Base-by-base conservation (phyloP, 2,888 invertebrate genomes). In the Scaptomyza polygonia region DNA sequence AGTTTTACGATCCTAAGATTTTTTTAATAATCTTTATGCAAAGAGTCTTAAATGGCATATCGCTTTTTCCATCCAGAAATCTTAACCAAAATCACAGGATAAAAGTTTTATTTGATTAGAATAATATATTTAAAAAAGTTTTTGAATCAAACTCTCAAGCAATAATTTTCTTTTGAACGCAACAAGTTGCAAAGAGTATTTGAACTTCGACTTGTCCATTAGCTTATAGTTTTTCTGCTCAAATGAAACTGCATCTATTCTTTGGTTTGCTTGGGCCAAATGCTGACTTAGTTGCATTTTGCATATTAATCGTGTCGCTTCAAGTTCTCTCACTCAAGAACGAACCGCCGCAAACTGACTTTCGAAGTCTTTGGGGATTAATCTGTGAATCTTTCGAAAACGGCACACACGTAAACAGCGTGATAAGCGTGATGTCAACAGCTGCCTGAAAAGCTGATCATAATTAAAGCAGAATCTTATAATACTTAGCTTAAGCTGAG, bases 341-440 rank as follows among this genome's bases (percentile, higher is more conserved):
- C 12, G 32, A 59, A 53, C 67, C 57, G 52, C 21, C 43, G 36
- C 27, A 21, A 75, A 79, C 70, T 42, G 64, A 36, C 16, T 36
- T 32, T 7, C 11, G 7, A 14, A 34, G 34, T 34, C 34, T 34
- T 25, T 25, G 25, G 2, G 2, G 36, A 36, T 8, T 14, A 36
- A 36, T 36, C 36, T 14, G 14, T 36, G 14, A 43, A 52, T 56
- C 64, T 67, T 51, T 25, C 6, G 30, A 39, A 27, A 43, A n/a
- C n/a, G 40, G 6, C 12, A 14, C 74, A 84, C 65, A 75, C 76
- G 77, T 80, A 78, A 77, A 77, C 75, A 86, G 73, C 88, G 86
- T 88, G 86, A 86, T 86, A 72, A 77, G 77, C 67, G 45, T 21
- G 34, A 45, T 48, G 48, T 55, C 51, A 54, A 52, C 55, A 54